Evolutionary conservation across 2,888 invertebrate genomes (phyloP).

Genomic region (Athripsodes cinereus): DNA sequence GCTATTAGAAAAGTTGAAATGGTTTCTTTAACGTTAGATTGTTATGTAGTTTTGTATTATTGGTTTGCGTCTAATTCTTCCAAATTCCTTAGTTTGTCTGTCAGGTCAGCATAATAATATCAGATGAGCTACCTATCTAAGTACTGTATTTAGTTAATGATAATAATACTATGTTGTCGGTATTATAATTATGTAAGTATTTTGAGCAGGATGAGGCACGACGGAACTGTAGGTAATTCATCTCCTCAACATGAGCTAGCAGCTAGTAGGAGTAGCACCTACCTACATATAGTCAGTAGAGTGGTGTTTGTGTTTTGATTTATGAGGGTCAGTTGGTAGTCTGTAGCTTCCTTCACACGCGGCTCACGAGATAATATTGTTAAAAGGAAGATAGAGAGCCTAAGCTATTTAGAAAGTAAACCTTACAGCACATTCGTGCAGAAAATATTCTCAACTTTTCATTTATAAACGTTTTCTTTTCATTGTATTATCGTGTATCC

Average conservation of each 20-base stretch:
- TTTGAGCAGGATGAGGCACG: no score
- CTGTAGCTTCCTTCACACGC: conserved; percentile 17
- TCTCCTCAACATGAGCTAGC: no score
- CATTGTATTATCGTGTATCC: no score
- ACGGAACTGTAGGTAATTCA: no score
- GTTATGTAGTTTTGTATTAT: no score
- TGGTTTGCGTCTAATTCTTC: no score
- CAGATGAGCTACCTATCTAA: not conserved
- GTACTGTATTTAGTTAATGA: no score
- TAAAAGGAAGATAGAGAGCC: conserved; percentile 14
- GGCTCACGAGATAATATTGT: conserved; percentile 18
- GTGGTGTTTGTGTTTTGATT: conserved; percentile 24
- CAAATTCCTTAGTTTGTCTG: not conserved
- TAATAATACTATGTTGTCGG: no score
- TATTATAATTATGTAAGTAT: no score
- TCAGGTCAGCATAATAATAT: not conserved
- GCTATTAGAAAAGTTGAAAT: no score
- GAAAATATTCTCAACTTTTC: not conserved
- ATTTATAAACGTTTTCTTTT: no score
- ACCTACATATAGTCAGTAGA: not conserved
- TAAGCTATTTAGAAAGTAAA: not conserved
- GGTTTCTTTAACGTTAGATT: no score
- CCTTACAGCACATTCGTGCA: not conserved
- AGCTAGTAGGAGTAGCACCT: conserved; percentile 13
- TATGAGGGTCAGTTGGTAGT: conserved; percentile 21